Conservation (phyloP, 2,113 vertebrate genomes). For the Nestor notabilis region DNA sequence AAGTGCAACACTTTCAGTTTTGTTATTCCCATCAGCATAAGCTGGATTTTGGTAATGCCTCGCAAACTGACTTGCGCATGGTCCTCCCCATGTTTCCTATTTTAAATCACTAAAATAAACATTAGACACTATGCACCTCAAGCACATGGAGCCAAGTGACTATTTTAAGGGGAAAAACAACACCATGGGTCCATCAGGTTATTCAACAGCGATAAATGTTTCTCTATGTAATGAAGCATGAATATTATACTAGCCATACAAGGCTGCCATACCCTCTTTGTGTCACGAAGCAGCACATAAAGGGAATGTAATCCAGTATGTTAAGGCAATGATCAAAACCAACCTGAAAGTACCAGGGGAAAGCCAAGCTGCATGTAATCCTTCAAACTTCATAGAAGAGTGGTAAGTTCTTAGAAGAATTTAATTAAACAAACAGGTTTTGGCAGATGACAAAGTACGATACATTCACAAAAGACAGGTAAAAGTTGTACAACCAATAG, state of each 20-base stretch:
- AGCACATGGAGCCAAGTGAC: background rate
- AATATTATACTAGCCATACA: background rate
- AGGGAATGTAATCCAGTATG: background rate
- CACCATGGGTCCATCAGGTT: background rate
- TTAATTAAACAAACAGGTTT: background rate
- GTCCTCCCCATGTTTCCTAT: fast-evolving
- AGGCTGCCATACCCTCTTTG: background rate
- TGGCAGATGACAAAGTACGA: background rate
- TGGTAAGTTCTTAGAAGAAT: background rate
- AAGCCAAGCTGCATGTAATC: background rate
- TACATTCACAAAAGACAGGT: background rate
- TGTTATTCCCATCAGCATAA: background rate
- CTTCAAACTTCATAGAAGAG: background rate
- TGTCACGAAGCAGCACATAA: background rate
- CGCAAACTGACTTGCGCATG: background rate
- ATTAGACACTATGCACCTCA: background rate
- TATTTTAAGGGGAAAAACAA: background rate
- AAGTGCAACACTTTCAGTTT: background rate
- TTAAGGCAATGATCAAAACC: background rate
- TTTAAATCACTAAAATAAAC: background rate
- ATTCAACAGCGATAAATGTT: background rate
- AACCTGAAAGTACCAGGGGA: background rate
- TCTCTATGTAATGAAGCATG: background rate
- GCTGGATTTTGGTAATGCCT: background rate
- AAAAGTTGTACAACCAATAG: background rate